phyloP scores from a whole-genome alignment of 2,888 invertebrate genomes.

The Stratiomys singularior region DNA sequence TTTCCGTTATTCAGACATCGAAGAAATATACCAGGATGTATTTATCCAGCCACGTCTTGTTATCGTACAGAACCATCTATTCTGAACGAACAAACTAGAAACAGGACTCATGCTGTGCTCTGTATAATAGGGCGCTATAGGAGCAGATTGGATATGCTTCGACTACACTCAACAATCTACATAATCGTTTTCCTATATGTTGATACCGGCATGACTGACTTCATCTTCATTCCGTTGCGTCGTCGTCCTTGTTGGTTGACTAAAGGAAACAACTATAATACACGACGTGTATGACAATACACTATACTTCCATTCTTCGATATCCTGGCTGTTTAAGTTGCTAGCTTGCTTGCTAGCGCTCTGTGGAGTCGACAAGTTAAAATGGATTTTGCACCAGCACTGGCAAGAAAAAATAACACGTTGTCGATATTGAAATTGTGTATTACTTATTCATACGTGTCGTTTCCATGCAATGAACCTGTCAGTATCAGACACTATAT shows the following conservation, averaged over 20 bases:
- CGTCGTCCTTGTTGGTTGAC: not conserved
- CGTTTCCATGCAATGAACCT: slow-evolving; percentile 44
- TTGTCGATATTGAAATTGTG: slow-evolving; percentile 40
- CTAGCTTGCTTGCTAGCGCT: too few relatives aligned
- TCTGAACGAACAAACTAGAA: not conserved
- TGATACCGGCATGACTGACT: slow-evolving; percentile 26
- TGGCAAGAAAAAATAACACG: slow-evolving; percentile 7
- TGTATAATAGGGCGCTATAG: not conserved
- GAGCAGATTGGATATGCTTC: slow-evolving; percentile 25
- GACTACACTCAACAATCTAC: slow-evolving; percentile 30
- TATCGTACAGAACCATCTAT: not conserved
- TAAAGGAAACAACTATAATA: slow-evolving; percentile 2
- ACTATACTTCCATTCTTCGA: slow-evolving; percentile 9
- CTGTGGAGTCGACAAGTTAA: not conserved
- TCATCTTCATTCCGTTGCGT: slow-evolving; percentile 13
- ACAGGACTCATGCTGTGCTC: slow-evolving; percentile 5
- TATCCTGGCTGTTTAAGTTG: not conserved
- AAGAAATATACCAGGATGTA: not conserved
- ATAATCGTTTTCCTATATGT: slow-evolving; percentile 39
- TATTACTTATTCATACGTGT: slow-evolving; percentile 46
- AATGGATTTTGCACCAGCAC: not conserved
- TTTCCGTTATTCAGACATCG: not conserved
- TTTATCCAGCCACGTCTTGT: not conserved
- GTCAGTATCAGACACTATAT: slow-evolving; percentile 26
- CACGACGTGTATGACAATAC: not conserved